Evolutionary conservation across 2,113 vertebrate genomes (phyloP).

Genomic region (Geothlypis trichas): DNA sequence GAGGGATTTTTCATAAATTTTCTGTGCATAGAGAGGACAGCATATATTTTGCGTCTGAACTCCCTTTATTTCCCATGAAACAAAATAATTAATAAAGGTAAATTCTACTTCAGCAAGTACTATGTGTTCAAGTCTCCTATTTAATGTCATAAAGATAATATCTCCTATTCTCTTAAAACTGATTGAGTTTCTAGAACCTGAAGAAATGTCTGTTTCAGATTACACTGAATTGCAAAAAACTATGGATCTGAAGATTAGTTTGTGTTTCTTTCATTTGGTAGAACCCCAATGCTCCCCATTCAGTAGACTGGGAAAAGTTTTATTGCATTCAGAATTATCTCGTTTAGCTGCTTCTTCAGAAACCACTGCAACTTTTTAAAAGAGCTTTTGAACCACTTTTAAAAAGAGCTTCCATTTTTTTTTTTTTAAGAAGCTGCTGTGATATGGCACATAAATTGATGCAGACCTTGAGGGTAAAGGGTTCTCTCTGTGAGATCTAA

Average conservation of each 20-base stretch:
- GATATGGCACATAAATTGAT: background rate
- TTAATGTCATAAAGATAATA: background rate
- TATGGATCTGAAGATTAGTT: background rate
- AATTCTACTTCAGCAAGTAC: background rate
- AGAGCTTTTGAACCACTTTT: background rate
- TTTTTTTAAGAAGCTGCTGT: background rate
- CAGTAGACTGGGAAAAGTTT: background rate
- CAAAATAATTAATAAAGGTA: background rate
- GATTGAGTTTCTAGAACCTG: background rate
- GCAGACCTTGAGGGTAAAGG: background rate
- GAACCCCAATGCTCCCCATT: background rate
- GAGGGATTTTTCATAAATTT: background rate
- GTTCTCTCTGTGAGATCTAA: background rate
- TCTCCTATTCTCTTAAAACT: background rate
- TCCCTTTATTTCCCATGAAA: background rate
- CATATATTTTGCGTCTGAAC: background rate
- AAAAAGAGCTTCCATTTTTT: background rate
- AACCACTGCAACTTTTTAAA: background rate
- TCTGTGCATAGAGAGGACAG: background rate
- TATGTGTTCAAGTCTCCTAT: background rate
- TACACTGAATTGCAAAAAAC: background rate
- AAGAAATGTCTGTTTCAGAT: background rate
- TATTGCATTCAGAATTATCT: background rate
- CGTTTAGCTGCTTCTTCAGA: background rate
- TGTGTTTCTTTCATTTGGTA: background rate